Evolutionary conservation across 2,888 invertebrate genomes (phyloP), one percentile per base, ranked within the genome.

Genomic region (Trissolcus japonicus): DNA sequence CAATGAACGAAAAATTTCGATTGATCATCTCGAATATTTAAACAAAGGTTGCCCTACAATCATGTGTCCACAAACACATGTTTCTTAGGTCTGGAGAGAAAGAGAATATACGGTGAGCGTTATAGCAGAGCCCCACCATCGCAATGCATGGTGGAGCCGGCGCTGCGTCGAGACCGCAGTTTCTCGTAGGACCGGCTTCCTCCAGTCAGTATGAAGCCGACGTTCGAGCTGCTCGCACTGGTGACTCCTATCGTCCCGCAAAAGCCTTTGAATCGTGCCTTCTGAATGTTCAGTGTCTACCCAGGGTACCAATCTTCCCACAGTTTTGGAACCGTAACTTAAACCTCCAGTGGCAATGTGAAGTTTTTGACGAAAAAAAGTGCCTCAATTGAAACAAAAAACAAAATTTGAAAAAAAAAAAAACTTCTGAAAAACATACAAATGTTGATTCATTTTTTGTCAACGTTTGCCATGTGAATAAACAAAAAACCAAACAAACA

Each of bases 171-270:
- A 60, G 63, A 50, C 76, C 77, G 72, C 68, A 80, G 85, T 85
- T 83, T 84, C 84, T 82, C 85, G 83, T 80, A 81, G 82, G 81
- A 81, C 82, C 82, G 82, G 85, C 83, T 81, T 81, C 82, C 82
- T 77, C 86, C 86, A 88, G 88, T 87, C 86, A 88, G 88, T 88
- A 84, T 84, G 84, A 84, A 85, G 84, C 87, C 86, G 87, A 86
- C 87, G 82, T 83, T 81, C 86, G 86, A 82, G 84, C 83, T 83
- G 84, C 80, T 81, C 81, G 85, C 83, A 87, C 80, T 76, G 80
- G 75, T 63, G 79, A 79, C 80, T 79, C 78, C 74, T 80, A 75
- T 76, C 81, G 80, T 69, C 65, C 65, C 65, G 29, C 35, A 43
- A 40, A 57, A 57, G 65, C 69, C 61, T 65, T 55, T 46, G 16